Conservation (phyloP, 2,797 vertebrate genomes). For the Knipowitschia caucasica region DNA sequence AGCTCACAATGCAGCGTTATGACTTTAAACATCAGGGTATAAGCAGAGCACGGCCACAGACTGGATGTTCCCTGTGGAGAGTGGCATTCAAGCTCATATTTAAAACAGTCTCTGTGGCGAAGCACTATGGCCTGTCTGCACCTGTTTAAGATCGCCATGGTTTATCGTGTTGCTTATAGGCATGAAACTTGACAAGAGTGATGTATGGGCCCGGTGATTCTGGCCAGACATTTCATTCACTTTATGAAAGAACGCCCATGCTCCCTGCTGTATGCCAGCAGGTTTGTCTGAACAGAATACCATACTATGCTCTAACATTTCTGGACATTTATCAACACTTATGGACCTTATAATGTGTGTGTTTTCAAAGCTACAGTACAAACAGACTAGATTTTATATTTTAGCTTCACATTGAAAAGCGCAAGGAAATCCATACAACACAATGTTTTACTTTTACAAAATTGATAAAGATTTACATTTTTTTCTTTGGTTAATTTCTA, state of each 20-base stretch:
- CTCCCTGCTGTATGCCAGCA: background rate
- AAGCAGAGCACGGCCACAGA: constrained; percentile 24
- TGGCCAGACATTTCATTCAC: background rate
- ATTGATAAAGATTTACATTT: too few species aligned
- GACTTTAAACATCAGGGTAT: constrained; percentile 15
- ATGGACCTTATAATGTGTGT: constrained; percentile 6
- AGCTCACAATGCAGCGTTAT: constrained; percentile 22
- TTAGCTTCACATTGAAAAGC: too few species aligned
- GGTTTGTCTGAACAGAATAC: too few species aligned
- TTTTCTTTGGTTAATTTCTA: too few species aligned
- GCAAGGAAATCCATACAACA: too few species aligned
- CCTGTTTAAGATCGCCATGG: background rate
- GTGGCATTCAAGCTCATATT: constrained; percentile 25
- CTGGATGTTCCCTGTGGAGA: constrained; percentile 37
- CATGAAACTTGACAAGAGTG: background rate
- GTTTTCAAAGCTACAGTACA: too few species aligned
- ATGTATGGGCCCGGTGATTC: background rate
- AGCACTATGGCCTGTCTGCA: background rate
- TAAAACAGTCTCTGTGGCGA: constrained; percentile 12
- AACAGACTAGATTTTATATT: too few species aligned
- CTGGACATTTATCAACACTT: too few species aligned
- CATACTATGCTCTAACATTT: too few species aligned
- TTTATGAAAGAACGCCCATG: background rate
- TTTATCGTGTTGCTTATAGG: background rate
- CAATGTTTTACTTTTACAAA: too few species aligned